These are phyloP conservation scores for Tanypteryx hageni DNA, from an alignment of 2,888 invertebrate genomes.

Conservation along the genomic window DNA sequence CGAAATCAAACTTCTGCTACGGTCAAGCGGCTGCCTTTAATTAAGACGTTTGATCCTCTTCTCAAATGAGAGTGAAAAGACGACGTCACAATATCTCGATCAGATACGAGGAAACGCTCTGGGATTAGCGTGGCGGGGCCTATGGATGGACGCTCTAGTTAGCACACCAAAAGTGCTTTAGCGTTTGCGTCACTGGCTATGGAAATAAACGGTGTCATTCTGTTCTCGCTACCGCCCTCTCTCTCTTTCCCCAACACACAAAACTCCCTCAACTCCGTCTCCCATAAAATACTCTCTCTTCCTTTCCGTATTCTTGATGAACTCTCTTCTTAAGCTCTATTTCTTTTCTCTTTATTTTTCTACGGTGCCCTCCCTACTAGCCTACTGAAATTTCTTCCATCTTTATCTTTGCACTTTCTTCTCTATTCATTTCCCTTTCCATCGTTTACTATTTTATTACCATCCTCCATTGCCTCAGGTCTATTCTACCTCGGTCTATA, in stretches of 20 bases:
- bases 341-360: neutral
- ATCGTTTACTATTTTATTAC: neutral
- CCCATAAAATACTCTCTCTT: neutral
- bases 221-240: neutral
- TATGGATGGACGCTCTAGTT: constrained; percentile 22
- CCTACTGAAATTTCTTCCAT: neutral
- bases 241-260: neutral
- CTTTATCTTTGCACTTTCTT: neutral
- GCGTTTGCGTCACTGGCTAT: constrained; percentile 10
- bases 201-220: constrained; percentile 40
- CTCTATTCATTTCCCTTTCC: neutral
- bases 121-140: constrained; percentile 5
- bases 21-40: constrained; percentile 23
- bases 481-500: no score
- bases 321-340: neutral
- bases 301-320: neutral
- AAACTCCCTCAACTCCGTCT: neutral
- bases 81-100: constrained; percentile 47
- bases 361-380: neutral
- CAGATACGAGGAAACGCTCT: neutral
- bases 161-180: neutral
- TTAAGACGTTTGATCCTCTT: constrained; percentile 28
- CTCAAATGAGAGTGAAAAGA: neutral
- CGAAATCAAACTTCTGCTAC: neutral
- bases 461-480: neutral